Evolutionary conservation across 23 tunicate genomes (phyloP).

Genomic region (Trididemnum clinides): DNA sequence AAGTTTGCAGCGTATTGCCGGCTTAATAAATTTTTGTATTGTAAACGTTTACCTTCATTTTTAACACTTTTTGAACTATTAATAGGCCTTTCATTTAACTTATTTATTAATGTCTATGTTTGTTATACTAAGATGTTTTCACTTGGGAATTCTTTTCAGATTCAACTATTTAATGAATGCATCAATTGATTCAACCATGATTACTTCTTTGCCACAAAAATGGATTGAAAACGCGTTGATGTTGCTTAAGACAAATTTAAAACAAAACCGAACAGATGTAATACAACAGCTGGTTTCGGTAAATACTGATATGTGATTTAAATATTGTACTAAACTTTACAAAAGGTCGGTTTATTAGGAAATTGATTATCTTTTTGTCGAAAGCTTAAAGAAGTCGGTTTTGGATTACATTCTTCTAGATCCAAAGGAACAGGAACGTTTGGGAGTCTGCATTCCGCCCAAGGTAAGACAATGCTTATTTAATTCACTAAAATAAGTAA

Average conservation of each 20-base stretch:
- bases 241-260: slow-evolving; percentile 5
- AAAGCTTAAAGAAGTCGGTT: slow-evolving; percentile 78
- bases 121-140: too few species aligned
- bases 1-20: too few species aligned
- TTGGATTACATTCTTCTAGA: slow-evolving; percentile 81
- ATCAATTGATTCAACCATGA: slow-evolving; percentile 75
- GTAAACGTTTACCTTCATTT: too few species aligned
- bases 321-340: neutral
- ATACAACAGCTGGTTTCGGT: slow-evolving; percentile 40
- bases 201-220: slow-evolving; percentile 41
- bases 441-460: slow-evolving; percentile 42
- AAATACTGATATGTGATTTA: neutral
- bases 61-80: too few species aligned
- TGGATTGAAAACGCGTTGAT: slow-evolving; percentile 55
- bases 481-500: neutral
- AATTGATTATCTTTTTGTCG: slow-evolving; percentile 23
- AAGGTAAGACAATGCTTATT: slow-evolving; percentile 32
- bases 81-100: too few species aligned
- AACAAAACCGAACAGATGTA: slow-evolving; percentile 13
- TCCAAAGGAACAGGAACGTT: slow-evolving; percentile 56
- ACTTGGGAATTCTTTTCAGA: slow-evolving; percentile 15
- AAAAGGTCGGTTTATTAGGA: slow-evolving; percentile 37
- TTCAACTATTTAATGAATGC: slow-evolving; percentile 50
- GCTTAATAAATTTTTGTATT: too few species aligned
- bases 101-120: too few species aligned